Base-by-base conservation (phyloP, 1,140 invertebrate species). In the Ceratina australensis region DNA sequence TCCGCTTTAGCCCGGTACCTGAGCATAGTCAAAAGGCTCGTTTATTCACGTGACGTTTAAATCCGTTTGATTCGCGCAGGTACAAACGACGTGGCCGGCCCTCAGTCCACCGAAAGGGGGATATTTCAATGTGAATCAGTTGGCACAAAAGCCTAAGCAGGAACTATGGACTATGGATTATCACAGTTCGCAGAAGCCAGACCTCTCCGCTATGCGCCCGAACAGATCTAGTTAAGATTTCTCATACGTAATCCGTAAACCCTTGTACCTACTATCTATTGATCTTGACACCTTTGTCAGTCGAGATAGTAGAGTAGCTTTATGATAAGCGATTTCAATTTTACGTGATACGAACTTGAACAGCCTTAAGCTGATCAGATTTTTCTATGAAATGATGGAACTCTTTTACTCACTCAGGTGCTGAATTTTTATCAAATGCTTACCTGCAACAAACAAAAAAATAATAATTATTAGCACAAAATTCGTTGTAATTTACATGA, bases 21-120 rank as follows among this genome's bases (percentile, higher is more conserved):
- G 56, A 56, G 28, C 49, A 56, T 10, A 56, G 63, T 69, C 65
- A 54, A 69, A 69, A 63, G 49, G 26, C 66, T 77, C 78, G 15
- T 80, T 77, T 80, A 80, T 80, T 73, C 69, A 52, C 33, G 59
- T 76, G 65, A 77, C 78, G 54, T 80, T 74, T 77, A 77, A 77
- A 56, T 54, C 78, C 52, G 28, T 71, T 80, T 77, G 66, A 77
- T 77, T 80, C 65, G 66, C 18, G 73, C 78, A 77, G 73, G 52
- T 80, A 80, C 33, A 60, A 68, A 76, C 65, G 64, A 63, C 33
- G 33, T 10, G 47, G 57, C 18, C n/a, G 42, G 4, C 13, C 50
- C 28, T 42, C 33, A 24, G 16, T 3, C 57, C 42, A 47, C n/a
- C 18, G n/a, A 18, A 33, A 50, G 66, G 60, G 60, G 33, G 60